These are phyloP conservation scores for Dusona sp. DNA, from an alignment of 2,888 invertebrate genomes.

Conservation along the genomic window DNA sequence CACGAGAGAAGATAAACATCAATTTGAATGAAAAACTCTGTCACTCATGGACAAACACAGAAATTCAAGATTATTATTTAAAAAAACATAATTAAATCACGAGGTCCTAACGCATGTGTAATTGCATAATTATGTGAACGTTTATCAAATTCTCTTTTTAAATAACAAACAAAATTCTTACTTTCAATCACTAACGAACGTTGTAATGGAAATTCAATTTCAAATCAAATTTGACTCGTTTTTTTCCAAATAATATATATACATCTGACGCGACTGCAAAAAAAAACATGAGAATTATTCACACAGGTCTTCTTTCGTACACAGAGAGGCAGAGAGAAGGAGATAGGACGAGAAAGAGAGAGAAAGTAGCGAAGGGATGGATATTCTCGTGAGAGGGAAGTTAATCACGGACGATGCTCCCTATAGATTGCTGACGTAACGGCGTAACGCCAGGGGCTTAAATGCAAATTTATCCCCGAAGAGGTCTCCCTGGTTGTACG, in stretches of 20 bases:
- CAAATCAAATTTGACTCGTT: background rate
- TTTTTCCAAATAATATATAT: background rate
- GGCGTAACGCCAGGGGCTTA: slow-evolving; percentile 57
- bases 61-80: background rate
- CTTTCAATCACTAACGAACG: background rate
- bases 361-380: background rate
- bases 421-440: slow-evolving; percentile 61
- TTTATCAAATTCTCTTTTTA: background rate
- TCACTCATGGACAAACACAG: background rate
- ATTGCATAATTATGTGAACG: background rate
- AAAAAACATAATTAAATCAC: background rate
- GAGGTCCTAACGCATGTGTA: background rate
- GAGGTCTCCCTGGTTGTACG: slow-evolving; percentile 43
- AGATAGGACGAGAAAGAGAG: slow-evolving; percentile 3
- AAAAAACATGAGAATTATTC: background rate
- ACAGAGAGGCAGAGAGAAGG: background rate
- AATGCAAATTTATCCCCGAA: slow-evolving; percentile 66
- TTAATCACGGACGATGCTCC: slow-evolving; percentile 63
- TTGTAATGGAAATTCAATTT: background rate
- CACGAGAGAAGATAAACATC: background rate
- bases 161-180: background rate
- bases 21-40: slow-evolving; percentile 1
- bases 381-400: slow-evolving; percentile 50
- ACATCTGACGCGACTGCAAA: background rate
- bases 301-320: background rate